Evolutionary conservation across 2,113 vertebrate species (phyloP), one percentile per base, ranked within the genome.

Genomic region (Uria lomvia): DNA sequence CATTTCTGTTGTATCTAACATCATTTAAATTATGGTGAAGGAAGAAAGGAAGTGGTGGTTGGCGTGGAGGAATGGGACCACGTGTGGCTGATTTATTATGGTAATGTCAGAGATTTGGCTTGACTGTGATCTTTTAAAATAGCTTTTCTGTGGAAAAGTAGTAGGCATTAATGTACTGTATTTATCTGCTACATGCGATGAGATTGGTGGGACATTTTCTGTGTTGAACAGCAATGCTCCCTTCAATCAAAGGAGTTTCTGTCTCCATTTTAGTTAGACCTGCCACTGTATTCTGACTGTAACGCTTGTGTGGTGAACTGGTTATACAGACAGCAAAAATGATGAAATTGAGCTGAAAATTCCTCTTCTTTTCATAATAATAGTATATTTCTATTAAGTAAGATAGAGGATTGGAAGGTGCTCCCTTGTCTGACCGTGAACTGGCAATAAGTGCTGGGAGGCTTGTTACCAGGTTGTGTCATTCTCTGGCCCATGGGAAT

Each of bases 201-300:
- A 84, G 47, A 45, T 34, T 79, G 32, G 22, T 40, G 58, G 12
- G 21, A 52, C 6, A 26, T 45, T 77, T 92, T 42, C 22, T 34
- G 5, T 53, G 40, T 34, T 73, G 56, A 79, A 43, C 15, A 45
- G 24, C 42, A 83, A 22, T 26, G 3, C 3, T 86, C 2, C 12
- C 12, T 88, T 73, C 73, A 62, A 4, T 12, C 0, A 0, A 45
- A 88, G 4, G 8, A 50, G 5, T 53, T 29, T 76, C 21, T 30
- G 45, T n/a, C 30, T 76, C 49, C 29, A 42, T n/a, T 58, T 82
- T 6, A 49, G 8, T 52, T 53, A 45, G 15, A 53, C 14, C n/a
- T 76, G 42, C 19, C 32, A 34, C 3, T 3, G 4, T 49, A 38
- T 52, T 84, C 27, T 72, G 9, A 21, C 27, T 38, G 58, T 23